These are phyloP conservation scores for Stegostoma tigrinum DNA, from an alignment of 2,113 vertebrate species.

Conservation along the genomic window DNA sequence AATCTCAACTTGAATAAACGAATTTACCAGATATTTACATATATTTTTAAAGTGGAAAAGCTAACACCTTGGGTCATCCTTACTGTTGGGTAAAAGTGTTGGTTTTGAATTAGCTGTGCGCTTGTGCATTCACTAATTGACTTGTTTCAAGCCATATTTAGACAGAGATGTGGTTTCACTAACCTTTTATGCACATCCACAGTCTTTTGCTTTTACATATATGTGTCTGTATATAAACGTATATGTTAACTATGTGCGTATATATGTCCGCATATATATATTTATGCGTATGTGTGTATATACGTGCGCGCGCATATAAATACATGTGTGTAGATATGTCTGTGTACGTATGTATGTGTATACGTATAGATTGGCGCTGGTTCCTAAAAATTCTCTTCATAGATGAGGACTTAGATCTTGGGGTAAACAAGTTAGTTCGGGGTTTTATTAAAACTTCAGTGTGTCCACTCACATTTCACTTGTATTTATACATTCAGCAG, in stretches of 20 bases:
- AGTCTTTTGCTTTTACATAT: neutral
- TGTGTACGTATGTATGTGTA: neutral
- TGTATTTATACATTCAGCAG: neutral
- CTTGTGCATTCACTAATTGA: neutral
- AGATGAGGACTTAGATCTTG: neutral
- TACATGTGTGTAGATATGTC: neutral
- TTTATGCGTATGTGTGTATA: neutral
- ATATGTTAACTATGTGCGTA: neutral
- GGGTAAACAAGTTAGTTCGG: too few relatives aligned
- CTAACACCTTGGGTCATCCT: neutral
- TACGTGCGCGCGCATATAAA: neutral
- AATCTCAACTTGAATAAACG: neutral
- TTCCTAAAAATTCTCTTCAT: neutral
- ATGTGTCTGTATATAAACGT: neutral
- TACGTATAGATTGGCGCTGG: neutral
- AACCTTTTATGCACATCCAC: neutral
- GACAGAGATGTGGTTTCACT: neutral
- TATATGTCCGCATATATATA: neutral
- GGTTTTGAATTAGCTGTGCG: neutral
- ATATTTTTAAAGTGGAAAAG: neutral
- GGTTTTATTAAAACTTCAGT: neutral
- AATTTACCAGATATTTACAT: neutral
- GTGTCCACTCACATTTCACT: neutral
- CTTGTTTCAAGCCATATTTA: neutral
- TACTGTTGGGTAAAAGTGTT: neutral